Percentiles rank a stretch among this genome's conserved stretches.
phyloP scores from a whole-genome alignment of 2,888 invertebrate genomes.

The Drosophila paranaensis region DNA sequence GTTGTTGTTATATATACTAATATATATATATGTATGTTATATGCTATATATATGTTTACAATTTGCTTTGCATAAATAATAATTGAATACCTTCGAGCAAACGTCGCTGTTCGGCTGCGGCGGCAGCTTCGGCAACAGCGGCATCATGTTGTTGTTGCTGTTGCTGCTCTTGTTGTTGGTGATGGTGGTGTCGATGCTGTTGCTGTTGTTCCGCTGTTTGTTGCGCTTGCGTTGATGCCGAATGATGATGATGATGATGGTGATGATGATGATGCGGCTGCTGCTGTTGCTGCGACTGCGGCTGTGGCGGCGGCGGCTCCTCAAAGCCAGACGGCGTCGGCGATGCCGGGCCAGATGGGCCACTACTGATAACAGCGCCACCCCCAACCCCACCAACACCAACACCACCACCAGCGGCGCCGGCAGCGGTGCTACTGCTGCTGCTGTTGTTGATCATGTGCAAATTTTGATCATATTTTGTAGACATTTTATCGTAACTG shows the following conservation, averaged over 20 bases:
- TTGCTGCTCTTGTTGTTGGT: slow-evolving; percentile 64
- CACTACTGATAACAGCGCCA: slow-evolving; percentile 33
- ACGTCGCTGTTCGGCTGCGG: slow-evolving; percentile 84
- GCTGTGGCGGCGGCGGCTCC: slow-evolving; percentile 49
- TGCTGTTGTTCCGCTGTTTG: slow-evolving; percentile 66
- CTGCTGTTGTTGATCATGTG: slow-evolving; percentile 58
- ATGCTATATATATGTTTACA: slow-evolving; percentile 48
- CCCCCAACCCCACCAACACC: slow-evolving; percentile 47
- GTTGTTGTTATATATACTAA: slow-evolving; percentile 50
- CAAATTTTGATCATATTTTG: slow-evolving; percentile 82
- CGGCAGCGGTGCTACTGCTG: slow-evolving; percentile 41
- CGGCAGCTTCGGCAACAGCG: slow-evolving; percentile 78
- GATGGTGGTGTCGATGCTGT: slow-evolving; percentile 43
- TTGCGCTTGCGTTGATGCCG: slow-evolving; percentile 57
- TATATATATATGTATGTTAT: slow-evolving; percentile 40
- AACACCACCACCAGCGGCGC: slow-evolving; percentile 42
- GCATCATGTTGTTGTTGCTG: slow-evolving; percentile 67
- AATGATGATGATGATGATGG: slow-evolving; percentile 62
- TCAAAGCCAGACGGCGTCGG: slow-evolving; percentile 81
- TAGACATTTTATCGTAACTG: slow-evolving; percentile 83
- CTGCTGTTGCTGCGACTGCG: slow-evolving; percentile 40
- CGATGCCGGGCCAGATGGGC: slow-evolving; percentile 81
- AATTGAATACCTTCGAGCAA: slow-evolving; percentile 85
- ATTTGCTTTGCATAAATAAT: slow-evolving; percentile 64
- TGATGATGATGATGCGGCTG: slow-evolving; percentile 63